Percentiles rank a stretch among this genome's conserved stretches.
phyloP scores from a whole-genome alignment of 2,797 vertebrate species.

The Phrynocephalus forsythii region DNA sequence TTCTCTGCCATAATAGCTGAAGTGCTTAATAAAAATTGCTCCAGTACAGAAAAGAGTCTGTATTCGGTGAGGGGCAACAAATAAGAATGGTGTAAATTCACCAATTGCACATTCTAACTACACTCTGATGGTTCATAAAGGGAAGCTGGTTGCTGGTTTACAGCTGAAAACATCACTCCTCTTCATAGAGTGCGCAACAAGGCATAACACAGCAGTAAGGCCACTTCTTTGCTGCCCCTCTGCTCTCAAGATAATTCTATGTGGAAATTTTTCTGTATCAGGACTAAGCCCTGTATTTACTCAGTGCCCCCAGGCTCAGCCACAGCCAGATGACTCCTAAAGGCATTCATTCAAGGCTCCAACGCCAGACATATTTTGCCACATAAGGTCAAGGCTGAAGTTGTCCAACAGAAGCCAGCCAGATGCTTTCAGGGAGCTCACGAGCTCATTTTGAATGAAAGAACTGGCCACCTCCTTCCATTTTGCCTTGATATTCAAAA shows the following conservation, averaged over 20 bases:
- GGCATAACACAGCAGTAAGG: background rate
- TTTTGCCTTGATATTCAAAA: no score
- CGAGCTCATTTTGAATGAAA: background rate
- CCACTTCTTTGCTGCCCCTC: background rate
- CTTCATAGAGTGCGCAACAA: background rate
- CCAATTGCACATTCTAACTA: conserved; percentile 24
- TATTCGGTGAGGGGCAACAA: background rate
- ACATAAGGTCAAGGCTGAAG: background rate
- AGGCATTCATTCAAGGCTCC: background rate
- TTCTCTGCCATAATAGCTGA: conserved; percentile 43
- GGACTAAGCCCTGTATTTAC: accelerated
- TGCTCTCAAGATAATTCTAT: background rate
- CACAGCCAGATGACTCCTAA: background rate
- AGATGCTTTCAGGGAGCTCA: background rate
- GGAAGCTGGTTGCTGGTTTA: conserved; percentile 15
- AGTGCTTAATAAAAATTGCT: conserved; percentile 38
- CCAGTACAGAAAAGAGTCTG: conserved; percentile 24
- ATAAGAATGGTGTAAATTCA: conserved; percentile 14
- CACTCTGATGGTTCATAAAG: conserved; percentile 5
- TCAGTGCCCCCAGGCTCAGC: background rate
- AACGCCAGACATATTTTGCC: background rate
- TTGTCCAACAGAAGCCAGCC: background rate
- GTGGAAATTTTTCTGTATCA: accelerated
- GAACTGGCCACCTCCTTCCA: background rate
- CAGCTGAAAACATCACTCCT: background rate